Percentiles rank a stretch among this genome's conserved stretches.
Conservation (phyloP, 1,140 invertebrate genomes). For the Galendromus occidentalis region DNA sequence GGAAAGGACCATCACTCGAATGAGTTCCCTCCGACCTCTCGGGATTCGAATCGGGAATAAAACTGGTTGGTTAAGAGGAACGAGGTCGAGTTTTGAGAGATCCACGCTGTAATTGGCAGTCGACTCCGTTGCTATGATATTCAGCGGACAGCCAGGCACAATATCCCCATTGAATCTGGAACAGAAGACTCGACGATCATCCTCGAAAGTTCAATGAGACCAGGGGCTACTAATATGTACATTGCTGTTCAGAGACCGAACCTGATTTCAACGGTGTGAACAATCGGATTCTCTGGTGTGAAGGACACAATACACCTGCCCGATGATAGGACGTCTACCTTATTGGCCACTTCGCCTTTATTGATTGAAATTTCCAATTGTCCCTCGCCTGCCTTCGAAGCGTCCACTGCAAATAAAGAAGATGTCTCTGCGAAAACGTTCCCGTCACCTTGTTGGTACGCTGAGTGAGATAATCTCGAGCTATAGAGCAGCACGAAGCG, state of each 20-base stretch:
- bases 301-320: slow-evolving; percentile 86
- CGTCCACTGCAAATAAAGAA: slow-evolving; percentile 53
- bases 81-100: slow-evolving; percentile 55
- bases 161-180: slow-evolving; percentile 9
- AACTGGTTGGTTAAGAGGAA: slow-evolving; percentile 64
- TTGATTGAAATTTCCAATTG: slow-evolving; percentile 95
- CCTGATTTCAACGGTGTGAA: slow-evolving; percentile 84
- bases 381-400: slow-evolving; percentile 82
- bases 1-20: neutral
- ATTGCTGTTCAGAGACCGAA: neutral
- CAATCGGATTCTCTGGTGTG: slow-evolving; percentile 68
- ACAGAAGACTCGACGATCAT: too few relatives aligned
- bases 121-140: slow-evolving; percentile 50
- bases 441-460: neutral
- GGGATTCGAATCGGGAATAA: slow-evolving; percentile 64
- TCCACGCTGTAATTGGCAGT: slow-evolving; percentile 56
- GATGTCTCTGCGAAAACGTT: neutral
- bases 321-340: slow-evolving; percentile 82
- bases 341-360: slow-evolving; percentile 90
- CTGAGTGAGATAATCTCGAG: neutral
- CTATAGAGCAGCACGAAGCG: slow-evolving; percentile 3
- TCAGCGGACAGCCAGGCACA: slow-evolving; percentile 54
- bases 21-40: slow-evolving; percentile 45
- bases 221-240: too few relatives aligned
- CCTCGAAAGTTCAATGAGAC: too few relatives aligned